Evolutionary conservation across 2,797 vertebrate genomes (phyloP), one percentile per base, ranked within the genome.

Genomic region (Lophura swinhoii): DNA sequence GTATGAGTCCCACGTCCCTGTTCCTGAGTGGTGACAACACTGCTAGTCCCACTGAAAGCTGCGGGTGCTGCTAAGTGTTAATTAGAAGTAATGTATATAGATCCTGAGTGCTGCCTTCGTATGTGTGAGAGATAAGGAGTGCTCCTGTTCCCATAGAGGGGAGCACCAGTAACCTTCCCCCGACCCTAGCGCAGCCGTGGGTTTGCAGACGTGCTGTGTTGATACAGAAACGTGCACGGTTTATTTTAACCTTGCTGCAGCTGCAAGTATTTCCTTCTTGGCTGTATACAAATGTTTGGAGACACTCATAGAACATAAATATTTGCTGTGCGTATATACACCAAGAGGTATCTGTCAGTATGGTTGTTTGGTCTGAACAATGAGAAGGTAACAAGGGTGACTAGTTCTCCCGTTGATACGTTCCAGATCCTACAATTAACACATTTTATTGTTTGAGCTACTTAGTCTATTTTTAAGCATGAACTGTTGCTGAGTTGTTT

Each of bases 401-500:
- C 59, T 63, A 15, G 46, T 84, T 18, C 2, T 69, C 70, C 16
- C 80, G 91, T 78, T 93, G 84, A 75, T 72, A 11, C 31, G 51
- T 59, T 86, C 55, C 92, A 90, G 70, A 44, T 44, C 59, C 9
- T 48, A 67, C 46, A 84, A 85, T 93, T 91, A 93, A 55, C 59
- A 33, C 26, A n/a, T 89, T 87, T 93, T 59, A 85, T 24, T 90
- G 67, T 66, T 94, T 90, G 72, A 90, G 43, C 43, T 86, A 71
- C n/a, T 84, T 75, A n/a, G 59, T 60, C 63, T 92, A 6, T 88
- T 91, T 93, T 86, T 76, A 88, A 85, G 86, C 55, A 37, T 37
- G n/a, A 86, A 53, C 73, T 86, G 70, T 89, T 91, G 26, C 59
- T 29, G 85, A 94, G 39, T 70, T 92, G 46, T 93, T 96, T 89